phyloP scores from a whole-genome alignment of 2,888 invertebrate species.

The Acronicta leporina region DNA sequence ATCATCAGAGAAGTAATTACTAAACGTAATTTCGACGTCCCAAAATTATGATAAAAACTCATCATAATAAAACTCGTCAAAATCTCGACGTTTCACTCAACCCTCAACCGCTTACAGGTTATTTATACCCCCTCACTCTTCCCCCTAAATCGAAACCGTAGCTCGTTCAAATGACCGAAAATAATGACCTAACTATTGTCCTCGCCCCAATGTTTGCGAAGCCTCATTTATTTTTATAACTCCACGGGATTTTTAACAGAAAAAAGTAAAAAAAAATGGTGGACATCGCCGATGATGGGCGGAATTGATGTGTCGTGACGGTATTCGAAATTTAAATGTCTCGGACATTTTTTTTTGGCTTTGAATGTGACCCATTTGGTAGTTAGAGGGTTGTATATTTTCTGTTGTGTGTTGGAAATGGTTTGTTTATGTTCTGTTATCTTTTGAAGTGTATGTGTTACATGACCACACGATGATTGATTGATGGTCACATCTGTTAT shows the following conservation, averaged over 20 bases:
- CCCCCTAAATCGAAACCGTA: conserved; percentile 72
- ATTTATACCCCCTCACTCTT: conserved; percentile 71
- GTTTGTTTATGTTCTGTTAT: conserved; percentile 41
- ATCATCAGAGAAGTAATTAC: conserved; percentile 21
- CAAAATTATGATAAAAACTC: conserved; percentile 52
- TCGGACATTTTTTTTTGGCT: conserved; percentile 59
- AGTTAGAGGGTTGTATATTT: conserved; percentile 52
- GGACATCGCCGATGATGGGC: conserved; percentile 74
- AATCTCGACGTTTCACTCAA: conserved; percentile 66
- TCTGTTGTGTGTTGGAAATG: conserved; percentile 34
- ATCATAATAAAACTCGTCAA: conserved; percentile 55
- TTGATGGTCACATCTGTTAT: conserved; percentile 6
- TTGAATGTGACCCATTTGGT: conserved; percentile 54
- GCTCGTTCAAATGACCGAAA: conserved; percentile 84
- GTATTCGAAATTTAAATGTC: conserved; percentile 70
- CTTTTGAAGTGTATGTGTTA: conserved; percentile 19
- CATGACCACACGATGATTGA: conserved; percentile 4
- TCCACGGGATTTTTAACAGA: conserved; percentile 81
- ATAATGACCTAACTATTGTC: conserved; percentile 88
- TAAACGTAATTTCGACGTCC: conserved; percentile 36
- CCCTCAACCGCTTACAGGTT: conserved; percentile 77
- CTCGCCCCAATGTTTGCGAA: conserved; percentile 82
- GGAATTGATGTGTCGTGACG: conserved; percentile 78
- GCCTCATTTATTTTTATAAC: conserved; percentile 86
- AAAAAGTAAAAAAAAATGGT: conserved; percentile 70